Evolutionary conservation across 2,797 vertebrate species (phyloP), one percentile per base, ranked within the genome.

Genomic region (Tolypeutes matacus): DNA sequence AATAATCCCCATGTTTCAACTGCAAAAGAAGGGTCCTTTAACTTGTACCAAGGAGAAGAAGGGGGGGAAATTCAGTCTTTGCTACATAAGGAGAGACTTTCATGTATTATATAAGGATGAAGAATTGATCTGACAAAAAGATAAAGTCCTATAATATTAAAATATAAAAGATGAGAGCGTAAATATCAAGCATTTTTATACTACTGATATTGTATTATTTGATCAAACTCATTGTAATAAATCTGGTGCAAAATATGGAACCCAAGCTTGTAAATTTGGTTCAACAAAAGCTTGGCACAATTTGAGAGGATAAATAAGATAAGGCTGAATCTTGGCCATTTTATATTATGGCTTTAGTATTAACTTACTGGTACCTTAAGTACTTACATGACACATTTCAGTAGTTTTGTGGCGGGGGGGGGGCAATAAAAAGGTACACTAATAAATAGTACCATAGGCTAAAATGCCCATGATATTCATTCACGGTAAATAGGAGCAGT

Each of bases 321-420:
- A 87, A 77, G 34, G 29, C 13, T 83, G 62, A 96, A 90, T 87
- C 23, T n/a, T 88, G n/a, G 17, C 13, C 18, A 65, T 76, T 93
- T 51, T 77, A 56, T 46, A 83, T 73, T 72, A 92, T 77, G 49
- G 91, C 31, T 78, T 95, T 75, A 93, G 56, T 76, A 81, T 89
- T 9, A 96, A 96, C 77, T 82, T 83, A 27, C 23, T 70, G 7
- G n/a, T 89, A 65, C 78, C 18, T 39, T 84, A 80, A 77, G 27
- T 70, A 87, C 75, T 94, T 82, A 56, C 5, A 21, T 81, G 39
- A 92, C 11, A 87, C 27, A 91, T 67, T 92, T 89, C 58, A 85
- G 53, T 70, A 86, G 53, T 92, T 93, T 86, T 39, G n/a, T 9
- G 9, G 9, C 5, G 42, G 42, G 42, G 69, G 94, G 29, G 23